Evolutionary conservation across 2,113 vertebrate species (phyloP).

Genomic region (Litocranius walleri): DNA sequence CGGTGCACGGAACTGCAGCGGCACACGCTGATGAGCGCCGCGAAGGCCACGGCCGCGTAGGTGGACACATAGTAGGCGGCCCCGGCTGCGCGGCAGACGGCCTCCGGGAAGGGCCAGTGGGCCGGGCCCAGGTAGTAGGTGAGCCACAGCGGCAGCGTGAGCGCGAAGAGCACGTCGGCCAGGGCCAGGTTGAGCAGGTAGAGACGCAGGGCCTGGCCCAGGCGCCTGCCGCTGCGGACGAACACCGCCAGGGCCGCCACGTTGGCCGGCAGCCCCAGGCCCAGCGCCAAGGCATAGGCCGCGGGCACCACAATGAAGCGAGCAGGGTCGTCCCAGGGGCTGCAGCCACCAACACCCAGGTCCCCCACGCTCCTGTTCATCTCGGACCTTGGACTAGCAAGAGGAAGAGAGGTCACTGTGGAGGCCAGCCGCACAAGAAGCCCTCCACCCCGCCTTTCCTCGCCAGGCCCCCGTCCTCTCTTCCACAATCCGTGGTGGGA

Average conservation of each 20-base stretch:
- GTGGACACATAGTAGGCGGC: conserved; percentile 73
- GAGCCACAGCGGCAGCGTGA: conserved; percentile 79
- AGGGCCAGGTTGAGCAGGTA: conserved; percentile 78
- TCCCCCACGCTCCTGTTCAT: not conserved
- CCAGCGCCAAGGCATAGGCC: conserved; percentile 71
- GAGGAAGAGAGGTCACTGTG: not conserved
- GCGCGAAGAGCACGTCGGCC: conserved; percentile 76
- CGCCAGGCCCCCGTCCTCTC: not conserved
- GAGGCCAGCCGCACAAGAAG: not conserved
- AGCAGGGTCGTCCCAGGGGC: not conserved
- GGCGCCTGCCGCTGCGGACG: conserved; percentile 42
- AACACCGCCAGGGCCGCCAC: conserved; percentile 72
- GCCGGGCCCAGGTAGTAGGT: conserved; percentile 70
- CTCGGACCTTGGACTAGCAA: not conserved
- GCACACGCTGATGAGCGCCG: conserved; percentile 73
- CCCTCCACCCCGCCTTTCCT: not conserved
- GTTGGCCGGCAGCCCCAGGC: conserved; percentile 75
- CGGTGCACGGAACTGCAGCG: conserved; percentile 49
- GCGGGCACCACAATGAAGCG: conserved; percentile 64
- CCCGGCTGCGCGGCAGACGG: conserved; percentile 58
- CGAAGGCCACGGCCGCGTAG: conserved; percentile 75
- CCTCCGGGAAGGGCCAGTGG: conserved; percentile 73
- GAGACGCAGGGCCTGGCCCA: conserved; percentile 76
- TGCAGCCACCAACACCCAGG: not conserved
- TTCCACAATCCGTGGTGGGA: not conserved